Conservation (phyloP, 2,113 vertebrate genomes). For the Mormoops blainvillei region DNA sequence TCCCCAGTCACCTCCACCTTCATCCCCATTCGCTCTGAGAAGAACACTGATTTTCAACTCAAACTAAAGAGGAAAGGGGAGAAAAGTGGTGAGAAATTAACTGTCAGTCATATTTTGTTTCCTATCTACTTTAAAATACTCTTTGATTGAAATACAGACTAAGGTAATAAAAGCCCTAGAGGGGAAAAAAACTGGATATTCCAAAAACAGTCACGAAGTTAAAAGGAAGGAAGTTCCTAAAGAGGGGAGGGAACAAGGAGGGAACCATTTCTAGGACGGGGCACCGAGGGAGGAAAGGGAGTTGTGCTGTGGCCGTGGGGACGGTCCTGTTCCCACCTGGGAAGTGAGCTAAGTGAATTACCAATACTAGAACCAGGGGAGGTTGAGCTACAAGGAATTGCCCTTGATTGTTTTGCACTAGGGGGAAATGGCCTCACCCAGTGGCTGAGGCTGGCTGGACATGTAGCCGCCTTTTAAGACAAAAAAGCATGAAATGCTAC, state of each 20-base stretch:
- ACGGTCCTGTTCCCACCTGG: neutral
- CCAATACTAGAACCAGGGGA: neutral
- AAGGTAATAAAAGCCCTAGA: neutral
- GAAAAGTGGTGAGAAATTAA: neutral
- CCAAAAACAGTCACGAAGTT: neutral
- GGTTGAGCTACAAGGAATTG: neutral
- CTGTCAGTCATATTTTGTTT: neutral
- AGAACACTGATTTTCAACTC: neutral
- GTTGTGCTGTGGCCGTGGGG: rapidly evolving
- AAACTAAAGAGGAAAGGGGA: neutral
- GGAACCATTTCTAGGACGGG: neutral
- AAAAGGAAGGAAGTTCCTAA: neutral
- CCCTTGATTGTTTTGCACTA: neutral
- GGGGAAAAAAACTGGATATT: neutral
- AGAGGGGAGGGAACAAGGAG: neutral
- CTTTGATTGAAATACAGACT: neutral
- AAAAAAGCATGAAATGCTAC: neutral
- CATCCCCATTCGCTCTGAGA: neutral
- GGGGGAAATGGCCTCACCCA: neutral
- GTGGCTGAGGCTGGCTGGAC: too few relatives aligned
- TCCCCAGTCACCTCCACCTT: neutral
- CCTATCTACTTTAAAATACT: neutral
- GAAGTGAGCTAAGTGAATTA: neutral
- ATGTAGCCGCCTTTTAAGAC: neutral
- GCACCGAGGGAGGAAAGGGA: too few relatives aligned